Evolutionary conservation across 2,113 vertebrate species (phyloP).

Genomic region (Pachycephala philippinensis): DNA sequence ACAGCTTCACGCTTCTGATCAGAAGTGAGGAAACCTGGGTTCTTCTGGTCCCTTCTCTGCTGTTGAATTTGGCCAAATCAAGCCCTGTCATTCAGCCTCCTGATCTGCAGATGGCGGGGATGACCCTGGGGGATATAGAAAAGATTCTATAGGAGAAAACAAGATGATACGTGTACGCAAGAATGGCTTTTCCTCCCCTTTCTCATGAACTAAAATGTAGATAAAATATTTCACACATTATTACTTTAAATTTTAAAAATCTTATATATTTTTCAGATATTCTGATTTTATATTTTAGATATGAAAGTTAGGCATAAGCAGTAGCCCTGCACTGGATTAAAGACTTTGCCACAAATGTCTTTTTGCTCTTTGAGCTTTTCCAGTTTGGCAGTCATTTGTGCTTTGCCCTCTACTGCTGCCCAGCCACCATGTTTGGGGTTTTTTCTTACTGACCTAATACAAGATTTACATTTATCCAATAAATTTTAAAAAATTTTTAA

Average conservation of each 20-base stretch:
- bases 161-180: not conserved
- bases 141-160: not conserved
- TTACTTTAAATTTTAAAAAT: not conserved
- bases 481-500: not conserved
- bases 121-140: not conserved
- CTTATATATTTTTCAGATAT: not conserved
- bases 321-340: not conserved
- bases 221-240: not conserved
- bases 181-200: rapidly evolving
- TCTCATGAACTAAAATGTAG: not conserved
- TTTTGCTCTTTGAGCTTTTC: not conserved
- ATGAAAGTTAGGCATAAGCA: not conserved
- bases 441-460: not conserved
- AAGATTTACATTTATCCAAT: not conserved
- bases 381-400: not conserved
- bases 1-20: not conserved
- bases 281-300: not conserved
- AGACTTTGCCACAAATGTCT: not conserved
- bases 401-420: not conserved
- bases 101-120: not conserved
- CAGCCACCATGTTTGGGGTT: not conserved
- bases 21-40: not conserved
- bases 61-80: not conserved
- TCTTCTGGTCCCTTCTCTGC: not conserved
- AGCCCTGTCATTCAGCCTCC: not conserved